Evolutionary conservation across 92 coral and sea anemone species (phyloP).

Genomic region (Bergia puertoricense): DNA sequence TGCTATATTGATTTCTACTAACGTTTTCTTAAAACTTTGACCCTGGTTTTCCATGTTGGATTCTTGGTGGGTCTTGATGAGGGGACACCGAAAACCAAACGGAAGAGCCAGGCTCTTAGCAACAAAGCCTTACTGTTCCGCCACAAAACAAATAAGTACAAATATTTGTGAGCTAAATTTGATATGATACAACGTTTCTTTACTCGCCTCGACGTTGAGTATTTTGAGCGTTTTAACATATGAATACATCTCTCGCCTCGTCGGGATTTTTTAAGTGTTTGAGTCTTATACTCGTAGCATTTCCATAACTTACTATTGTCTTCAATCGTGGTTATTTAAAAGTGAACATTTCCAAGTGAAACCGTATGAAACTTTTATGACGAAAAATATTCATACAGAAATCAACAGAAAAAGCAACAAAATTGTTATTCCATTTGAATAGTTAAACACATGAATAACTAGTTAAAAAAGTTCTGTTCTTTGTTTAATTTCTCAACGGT

Average conservation of each 20-base stretch:
- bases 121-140: slow-evolving; percentile 40
- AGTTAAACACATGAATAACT: not conserved
- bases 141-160: slow-evolving; percentile 40
- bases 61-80: not conserved
- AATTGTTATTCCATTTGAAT: not conserved
- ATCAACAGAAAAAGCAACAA: slow-evolving; percentile 1
- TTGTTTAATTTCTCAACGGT: slow-evolving; percentile 13
- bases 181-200: slow-evolving; percentile 24
- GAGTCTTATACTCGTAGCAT: not conserved
- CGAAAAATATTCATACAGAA: not conserved
- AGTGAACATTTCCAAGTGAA: not conserved
- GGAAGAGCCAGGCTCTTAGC: not conserved
- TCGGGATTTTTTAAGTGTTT: not conserved
- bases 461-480: not conserved
- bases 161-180: slow-evolving; percentile 41
- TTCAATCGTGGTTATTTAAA: not conserved
- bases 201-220: not conserved
- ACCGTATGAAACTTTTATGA: not conserved
- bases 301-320: not conserved
- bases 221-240: not conserved
- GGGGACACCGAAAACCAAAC: slow-evolving; percentile 26
- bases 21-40: not conserved
- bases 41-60: not conserved
- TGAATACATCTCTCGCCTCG: not conserved
- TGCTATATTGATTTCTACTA: not conserved